Evolutionary conservation across 2,113 vertebrate genomes (phyloP), one percentile per base, ranked within the genome.

Genomic region (Dasypus novemcinctus): DNA sequence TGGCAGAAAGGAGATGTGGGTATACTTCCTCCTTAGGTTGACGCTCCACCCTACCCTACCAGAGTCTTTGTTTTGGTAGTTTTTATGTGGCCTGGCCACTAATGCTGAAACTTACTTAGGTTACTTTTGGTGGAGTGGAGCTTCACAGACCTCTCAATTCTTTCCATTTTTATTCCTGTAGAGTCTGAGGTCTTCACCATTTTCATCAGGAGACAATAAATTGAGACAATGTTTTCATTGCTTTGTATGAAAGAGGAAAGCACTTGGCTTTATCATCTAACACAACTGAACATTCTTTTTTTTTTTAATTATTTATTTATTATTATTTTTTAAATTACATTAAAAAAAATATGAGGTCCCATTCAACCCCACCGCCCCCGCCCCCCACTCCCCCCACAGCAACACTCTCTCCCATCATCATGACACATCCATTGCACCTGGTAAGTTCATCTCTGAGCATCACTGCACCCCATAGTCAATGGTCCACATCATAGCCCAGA

Each of bases 191-290:
- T 90, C 4, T 78, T 69, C 20, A 29, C 68, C 23, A 27, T 27
- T 12, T 23, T 13, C 38, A 38, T 18, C 17, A 69, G 52, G 25
- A 72, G 33, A 43, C 4, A 78, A 57, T 21, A 69, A 3, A 63
- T 27, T 71, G 27, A 63, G 1, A 29, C 17, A 76, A 29, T 31
- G 8, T 41, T 87, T 87, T 88, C 6, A 36, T 54, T 33, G 54
- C 52, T 72, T 86, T n/a, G 54, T 82, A 36, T 18, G 64, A 94
- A 92, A 10, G 38, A 41, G 38, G 36, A 76, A 74, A 43, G 75
- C 11, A 90, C 9, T 18, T 92, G 7, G 7, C 21, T 68, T 93
- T 75, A 21, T 64, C 64, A 71, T 18, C 1, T 66, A 46, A 27
- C 20, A 54, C 38, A 64, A 20, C 1, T 38, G 38, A 78, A 86